Percentiles rank a stretch among this genome's conserved stretches.
Conservation (phyloP, 2,113 vertebrate species). For the Oceanodroma tethys region DNA sequence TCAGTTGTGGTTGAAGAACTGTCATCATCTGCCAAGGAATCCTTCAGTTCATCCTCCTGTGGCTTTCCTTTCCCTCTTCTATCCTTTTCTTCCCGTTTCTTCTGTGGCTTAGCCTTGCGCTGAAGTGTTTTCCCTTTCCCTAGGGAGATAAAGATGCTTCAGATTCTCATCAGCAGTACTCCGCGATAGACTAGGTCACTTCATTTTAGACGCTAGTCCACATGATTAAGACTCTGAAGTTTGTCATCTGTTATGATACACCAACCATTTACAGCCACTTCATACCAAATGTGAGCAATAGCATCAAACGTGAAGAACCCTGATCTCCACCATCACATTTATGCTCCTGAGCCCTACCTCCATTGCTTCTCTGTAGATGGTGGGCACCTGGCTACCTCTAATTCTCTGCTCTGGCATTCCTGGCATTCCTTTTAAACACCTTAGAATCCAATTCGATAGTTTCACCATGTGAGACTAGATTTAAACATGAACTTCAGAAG, state of each 20-base stretch:
- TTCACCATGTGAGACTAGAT: background rate
- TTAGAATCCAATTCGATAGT: background rate
- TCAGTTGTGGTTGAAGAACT: constrained; percentile 98
- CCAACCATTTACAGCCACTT: background rate
- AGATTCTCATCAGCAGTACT: background rate
- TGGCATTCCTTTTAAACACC: background rate
- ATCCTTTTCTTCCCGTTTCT: constrained; percentile 90
- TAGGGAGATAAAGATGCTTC: constrained; percentile 32
- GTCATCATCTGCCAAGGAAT: constrained; percentile 91
- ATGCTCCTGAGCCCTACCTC: background rate
- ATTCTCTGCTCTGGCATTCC: background rate
- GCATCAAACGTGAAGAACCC: background rate
- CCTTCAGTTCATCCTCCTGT: constrained; percentile 88
- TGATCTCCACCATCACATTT: background rate
- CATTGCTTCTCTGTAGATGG: fast-evolving
- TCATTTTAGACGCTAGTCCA: background rate
- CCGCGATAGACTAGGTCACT: background rate
- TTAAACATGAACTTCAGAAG: background rate
- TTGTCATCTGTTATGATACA: background rate
- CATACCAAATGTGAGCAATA: background rate
- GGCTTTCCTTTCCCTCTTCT: constrained; percentile 82
- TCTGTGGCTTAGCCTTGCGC: constrained; percentile 86
- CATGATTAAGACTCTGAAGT: background rate
- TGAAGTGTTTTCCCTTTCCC: constrained; percentile 86
- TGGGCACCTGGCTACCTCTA: background rate